Percentiles rank a stretch among this genome's conserved stretches.
Evolutionary conservation across 2,888 invertebrate genomes (phyloP).

Genomic region (Brachylomia viminalis): DNA sequence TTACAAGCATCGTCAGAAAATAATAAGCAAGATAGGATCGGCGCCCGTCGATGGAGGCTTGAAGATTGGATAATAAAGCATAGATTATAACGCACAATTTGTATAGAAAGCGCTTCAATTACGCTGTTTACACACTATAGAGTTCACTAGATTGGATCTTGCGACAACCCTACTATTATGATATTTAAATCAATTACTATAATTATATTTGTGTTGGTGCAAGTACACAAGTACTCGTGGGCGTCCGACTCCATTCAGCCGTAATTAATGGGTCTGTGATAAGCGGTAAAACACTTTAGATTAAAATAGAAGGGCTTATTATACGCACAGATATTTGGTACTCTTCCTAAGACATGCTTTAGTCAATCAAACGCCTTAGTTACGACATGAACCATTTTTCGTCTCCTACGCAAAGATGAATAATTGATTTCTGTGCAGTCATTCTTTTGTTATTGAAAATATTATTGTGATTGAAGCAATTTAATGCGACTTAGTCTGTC

Average conservation of each 20-base stretch:
- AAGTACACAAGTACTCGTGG: slow-evolving; percentile 74
- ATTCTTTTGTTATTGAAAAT: slow-evolving; percentile 10
- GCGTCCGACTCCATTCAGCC: slow-evolving; percentile 79
- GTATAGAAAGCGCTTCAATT: slow-evolving; percentile 69
- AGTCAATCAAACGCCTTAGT: slow-evolving; percentile 74
- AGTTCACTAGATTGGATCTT: slow-evolving; percentile 78
- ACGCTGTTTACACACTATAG: slow-evolving; percentile 83
- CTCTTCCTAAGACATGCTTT: slow-evolving; percentile 72
- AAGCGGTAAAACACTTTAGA: slow-evolving; percentile 87
- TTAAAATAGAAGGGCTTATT: slow-evolving; percentile 83
- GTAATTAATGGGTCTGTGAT: slow-evolving; percentile 87
- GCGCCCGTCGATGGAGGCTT: slow-evolving; percentile 44
- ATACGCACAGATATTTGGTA: slow-evolving; percentile 75
- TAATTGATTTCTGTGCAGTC: slow-evolving; percentile 34
- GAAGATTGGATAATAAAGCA: slow-evolving; percentile 58
- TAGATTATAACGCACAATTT: slow-evolving; percentile 47
- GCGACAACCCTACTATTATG: slow-evolving; percentile 80
- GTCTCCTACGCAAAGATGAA: slow-evolving; percentile 45
- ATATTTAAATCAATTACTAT: slow-evolving; percentile 89
- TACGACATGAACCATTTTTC: slow-evolving; percentile 52
- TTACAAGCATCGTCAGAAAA: slow-evolving; percentile 61
- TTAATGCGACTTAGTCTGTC: background rate
- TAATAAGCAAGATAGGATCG: slow-evolving; percentile 71
- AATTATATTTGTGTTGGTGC: slow-evolving; percentile 83
- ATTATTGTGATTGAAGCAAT: background rate